Evolutionary conservation across 2,888 invertebrate species (phyloP), one percentile per base, ranked within the genome.

Genomic region (Drosophila neonasuta): DNA sequence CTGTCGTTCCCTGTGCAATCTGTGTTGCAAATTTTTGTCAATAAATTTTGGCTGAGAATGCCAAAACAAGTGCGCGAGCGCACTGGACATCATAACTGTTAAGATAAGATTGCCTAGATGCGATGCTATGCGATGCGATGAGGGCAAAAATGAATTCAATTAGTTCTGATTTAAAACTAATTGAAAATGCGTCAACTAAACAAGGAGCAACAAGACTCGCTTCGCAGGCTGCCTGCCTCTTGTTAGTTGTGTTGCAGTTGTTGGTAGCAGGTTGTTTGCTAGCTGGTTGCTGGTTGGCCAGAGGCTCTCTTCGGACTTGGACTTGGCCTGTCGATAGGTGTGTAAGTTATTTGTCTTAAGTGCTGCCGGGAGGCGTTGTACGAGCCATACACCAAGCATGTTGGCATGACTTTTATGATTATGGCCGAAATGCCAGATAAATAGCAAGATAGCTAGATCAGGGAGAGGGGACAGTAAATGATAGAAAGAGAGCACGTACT

Each of bases 1-100:
- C 36, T 2, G 36, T 36, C 36, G 36, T 36, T 66, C 87, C 86
- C 56, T 55, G 41, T 49, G 85, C 88, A 79, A 87, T 91, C 64
- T 91, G 89, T 71, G 62, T 90, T 65, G 91, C 90, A 44, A 88
- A 89, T 39, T 81, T 79, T 52, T 79, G 72, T 34, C 91, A 86
- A 74, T 86, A 84, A 83, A 87, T 90, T 59, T 70, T 87, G 51
- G 72, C 85, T 20, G 60, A 88, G 29, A 85, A 91, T 84, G 83
- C 89, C 7, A 75, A 80, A 58, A 87, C 79, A 39, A 73, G 80
- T 45, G 55, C 36, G 59, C 69, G 55, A 46, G 59, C 69, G 55
- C 49, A 55, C 36, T 54, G 49, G 54, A 67, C 86, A 80, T 80
- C 84, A 80, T 81, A 81, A 81, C 81, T 86, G 81, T 86, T 81